Percentiles rank a stretch among this genome's conserved stretches.
Evolutionary conservation across 2,797 vertebrate genomes (phyloP).

Genomic region (Ctenosaura bakeri): DNA sequence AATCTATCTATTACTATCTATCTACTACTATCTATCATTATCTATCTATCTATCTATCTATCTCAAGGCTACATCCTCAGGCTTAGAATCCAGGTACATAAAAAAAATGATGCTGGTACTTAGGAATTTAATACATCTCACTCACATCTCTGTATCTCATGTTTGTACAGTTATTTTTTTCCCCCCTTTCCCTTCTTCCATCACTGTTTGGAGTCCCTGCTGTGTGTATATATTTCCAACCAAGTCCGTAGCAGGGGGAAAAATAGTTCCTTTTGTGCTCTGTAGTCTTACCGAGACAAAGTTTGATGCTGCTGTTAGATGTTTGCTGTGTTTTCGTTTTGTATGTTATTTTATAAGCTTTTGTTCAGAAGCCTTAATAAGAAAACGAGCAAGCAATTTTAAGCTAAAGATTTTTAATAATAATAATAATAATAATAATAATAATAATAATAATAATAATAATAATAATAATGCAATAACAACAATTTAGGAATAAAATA

Average conservation of each 20-base stretch:
- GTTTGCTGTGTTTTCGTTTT: neutral
- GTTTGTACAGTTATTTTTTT: conserved; percentile 1
- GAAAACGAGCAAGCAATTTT: neutral
- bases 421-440: neutral
- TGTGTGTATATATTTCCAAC: neutral
- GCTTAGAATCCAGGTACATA: too few species aligned
- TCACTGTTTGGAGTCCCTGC: neutral
- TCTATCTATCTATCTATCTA: too few species aligned
- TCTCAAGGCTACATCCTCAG: neutral
- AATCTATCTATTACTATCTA: too few species aligned
- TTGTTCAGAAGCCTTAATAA: neutral
- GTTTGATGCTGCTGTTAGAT: conserved; percentile 6
- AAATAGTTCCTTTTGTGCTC: neutral
- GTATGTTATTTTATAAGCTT: neutral
- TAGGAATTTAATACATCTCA: neutral
- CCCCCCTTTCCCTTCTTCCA: neutral
- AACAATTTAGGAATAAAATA: neutral
- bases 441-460: too few species aligned
- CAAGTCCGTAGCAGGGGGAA: neutral
- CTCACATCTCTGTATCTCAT: neutral
- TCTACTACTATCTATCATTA: too few species aligned
- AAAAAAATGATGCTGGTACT: neutral
- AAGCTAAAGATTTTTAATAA: neutral
- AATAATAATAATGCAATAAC: too few species aligned
- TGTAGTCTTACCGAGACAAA: neutral